These are phyloP conservation scores for Megatriorchis doriae DNA, from an alignment of 2,113 vertebrate species.

Conservation along the genomic window DNA sequence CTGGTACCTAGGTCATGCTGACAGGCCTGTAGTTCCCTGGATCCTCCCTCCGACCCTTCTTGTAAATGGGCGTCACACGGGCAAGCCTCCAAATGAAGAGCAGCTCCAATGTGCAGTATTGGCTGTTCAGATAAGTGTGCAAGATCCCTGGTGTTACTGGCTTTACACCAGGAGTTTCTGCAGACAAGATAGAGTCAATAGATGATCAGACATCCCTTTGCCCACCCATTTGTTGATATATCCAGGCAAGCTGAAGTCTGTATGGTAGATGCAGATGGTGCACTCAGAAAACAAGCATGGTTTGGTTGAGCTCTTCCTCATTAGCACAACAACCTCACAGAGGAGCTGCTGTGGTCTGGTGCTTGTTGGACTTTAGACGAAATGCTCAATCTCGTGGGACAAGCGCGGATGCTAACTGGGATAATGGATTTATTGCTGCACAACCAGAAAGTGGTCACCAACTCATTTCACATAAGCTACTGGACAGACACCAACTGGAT, in stretches of 20 bases:
- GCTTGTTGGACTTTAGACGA: not conserved
- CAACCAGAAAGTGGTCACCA: not conserved
- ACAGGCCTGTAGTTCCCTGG: too few relatives aligned
- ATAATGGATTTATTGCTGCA: not conserved
- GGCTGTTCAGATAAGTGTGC: not conserved
- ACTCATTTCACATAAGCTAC: not conserved
- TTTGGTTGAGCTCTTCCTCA: not conserved
- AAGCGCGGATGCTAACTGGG: not conserved
- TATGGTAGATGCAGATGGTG: not conserved
- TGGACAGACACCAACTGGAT: not conserved
- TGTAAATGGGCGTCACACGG: too few relatives aligned
- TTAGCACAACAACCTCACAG: not conserved
- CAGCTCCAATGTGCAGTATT: not conserved
- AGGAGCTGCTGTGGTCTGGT: not conserved
- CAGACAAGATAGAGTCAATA: not conserved
- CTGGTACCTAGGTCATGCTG: too few relatives aligned
- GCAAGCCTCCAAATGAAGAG: not conserved
- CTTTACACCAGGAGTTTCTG: not conserved
- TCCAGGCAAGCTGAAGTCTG: not conserved
- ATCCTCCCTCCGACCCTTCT: too few relatives aligned
- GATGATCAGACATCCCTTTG: not conserved
- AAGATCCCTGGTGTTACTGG: not conserved
- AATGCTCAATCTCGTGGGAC: not conserved
- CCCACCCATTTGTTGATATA: not conserved
- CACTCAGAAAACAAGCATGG: not conserved